Base-by-base conservation (phyloP, 2,888 invertebrate genomes). In the Brachylomia viminalis region DNA sequence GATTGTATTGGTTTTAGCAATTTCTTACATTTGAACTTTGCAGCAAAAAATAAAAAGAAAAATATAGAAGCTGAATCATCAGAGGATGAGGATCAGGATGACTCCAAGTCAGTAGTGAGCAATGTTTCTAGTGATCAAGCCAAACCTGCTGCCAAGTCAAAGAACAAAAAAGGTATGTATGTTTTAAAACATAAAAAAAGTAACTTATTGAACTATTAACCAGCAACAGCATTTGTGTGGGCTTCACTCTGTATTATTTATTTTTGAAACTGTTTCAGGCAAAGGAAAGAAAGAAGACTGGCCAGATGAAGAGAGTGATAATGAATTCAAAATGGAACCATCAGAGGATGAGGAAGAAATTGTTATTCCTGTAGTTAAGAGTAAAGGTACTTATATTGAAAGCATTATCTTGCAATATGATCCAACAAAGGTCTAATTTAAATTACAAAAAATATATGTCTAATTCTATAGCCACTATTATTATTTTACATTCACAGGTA, bases 1-100 rank as follows among this genome's bases (percentile, higher is more conserved):
- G 17, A 45, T 52, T n/a, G 45, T 33, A 33, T 68, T n/a, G 5
- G 2, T 75, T 20, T 15, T 30, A 49, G n/a, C 7, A 33, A 23
- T 47, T 23, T 30, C 1, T 27, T 49, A 20, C 7, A 33, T 52
- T 45, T 69, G 3, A 23, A 64, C 13, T 58, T 90, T 90, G n/a
- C 80, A 95, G 95, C 92, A 62, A 95, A 95, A 91, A 95, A 93
- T 90, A 94, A 94, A 92, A 97, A 96, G 92, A 96, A 95, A 90
- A 90, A 88, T 77, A 92, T 92, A 86, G 95, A 93, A 79, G 95
- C 92, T 64, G 97, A 97, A 79, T 96, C 96, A 87, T 97, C 97
- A 74, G 97, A 97, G 83, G 97, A 97, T 73, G 95, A 95, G 38
- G 95, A 95, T 20, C 90, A 92, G 75, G 95, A 94, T 87, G 93